Evolutionary conservation across 1,140 invertebrate genomes (phyloP).

Genomic region (Antheraea mylitta): DNA sequence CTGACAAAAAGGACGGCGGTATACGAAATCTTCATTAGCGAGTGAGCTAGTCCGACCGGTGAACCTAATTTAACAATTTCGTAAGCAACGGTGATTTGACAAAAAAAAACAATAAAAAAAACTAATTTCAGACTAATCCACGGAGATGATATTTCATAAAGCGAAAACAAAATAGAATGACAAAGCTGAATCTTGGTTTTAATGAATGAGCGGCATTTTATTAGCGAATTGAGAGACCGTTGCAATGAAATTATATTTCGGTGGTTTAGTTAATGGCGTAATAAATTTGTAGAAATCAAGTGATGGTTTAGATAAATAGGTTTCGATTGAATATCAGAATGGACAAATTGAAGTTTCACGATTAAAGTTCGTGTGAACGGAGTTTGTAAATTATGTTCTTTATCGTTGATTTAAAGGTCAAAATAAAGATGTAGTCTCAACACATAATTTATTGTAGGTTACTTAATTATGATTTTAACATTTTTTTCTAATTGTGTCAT

Average conservation of each 20-base stretch:
- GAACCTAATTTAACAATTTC: slow-evolving; percentile 58
- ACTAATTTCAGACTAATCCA: slow-evolving; percentile 57
- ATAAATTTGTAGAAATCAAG: slow-evolving; percentile 61
- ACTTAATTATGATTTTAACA: no score
- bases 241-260: slow-evolving; percentile 62
- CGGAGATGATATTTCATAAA: slow-evolving; percentile 46
- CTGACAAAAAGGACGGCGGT: slow-evolving; percentile 66
- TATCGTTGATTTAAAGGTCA: no score
- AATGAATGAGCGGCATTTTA: slow-evolving; percentile 54
- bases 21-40: slow-evolving; percentile 65
- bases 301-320: slow-evolving; percentile 40
- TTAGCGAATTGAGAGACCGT: slow-evolving; percentile 63
- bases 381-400: no score
- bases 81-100: slow-evolving; percentile 43
- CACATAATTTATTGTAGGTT: no score
- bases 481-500: no score
- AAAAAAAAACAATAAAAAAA: slow-evolving; percentile 31
- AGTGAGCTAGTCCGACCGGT: slow-evolving; percentile 45
- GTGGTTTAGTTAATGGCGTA: slow-evolving; percentile 59
- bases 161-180: slow-evolving; percentile 53
- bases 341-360: slow-evolving; percentile 27
- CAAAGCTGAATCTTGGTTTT: slow-evolving; percentile 45
- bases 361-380: neutral
- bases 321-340: slow-evolving; percentile 34
- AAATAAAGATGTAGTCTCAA: no score